These are phyloP conservation scores for Drosophila repleta DNA, from an alignment of 1,140 invertebrate genomes.

Conservation along the genomic window DNA sequence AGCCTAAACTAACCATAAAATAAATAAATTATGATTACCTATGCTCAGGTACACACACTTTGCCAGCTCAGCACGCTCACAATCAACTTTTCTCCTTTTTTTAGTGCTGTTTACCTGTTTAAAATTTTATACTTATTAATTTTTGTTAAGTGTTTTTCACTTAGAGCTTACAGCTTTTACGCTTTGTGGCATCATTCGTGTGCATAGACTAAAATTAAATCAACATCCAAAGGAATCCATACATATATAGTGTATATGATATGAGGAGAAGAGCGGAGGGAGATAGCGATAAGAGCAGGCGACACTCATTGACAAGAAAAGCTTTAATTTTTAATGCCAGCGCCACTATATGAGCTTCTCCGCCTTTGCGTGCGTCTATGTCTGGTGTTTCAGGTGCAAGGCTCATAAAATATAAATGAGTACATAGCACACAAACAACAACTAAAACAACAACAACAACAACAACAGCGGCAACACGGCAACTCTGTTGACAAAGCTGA, in stretches of 20 bases:
- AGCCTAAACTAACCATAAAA: conserved; percentile 51
- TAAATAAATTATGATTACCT: conserved; percentile 71
- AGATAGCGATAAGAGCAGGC: conserved; percentile 30
- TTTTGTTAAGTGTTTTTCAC: conserved; percentile 4
- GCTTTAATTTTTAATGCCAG: conserved; percentile 76
- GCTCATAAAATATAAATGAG: conserved; percentile 75
- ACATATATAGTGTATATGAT: conserved; percentile 18
- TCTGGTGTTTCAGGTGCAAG: conserved; percentile 67
- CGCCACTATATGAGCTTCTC: conserved; percentile 24
- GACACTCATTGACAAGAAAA: conserved; percentile 69
- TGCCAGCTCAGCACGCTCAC: conserved; percentile 31
- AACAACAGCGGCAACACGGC: conserved; percentile 38
- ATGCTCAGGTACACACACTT: conserved; percentile 18
- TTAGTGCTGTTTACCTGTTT: conserved; percentile 27
- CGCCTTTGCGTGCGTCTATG: conserved; percentile 27
- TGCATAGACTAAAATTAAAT: conserved; percentile 53
- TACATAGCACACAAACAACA: conserved; percentile 33
- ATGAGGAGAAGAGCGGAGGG: conserved; percentile 23
- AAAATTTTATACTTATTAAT: conserved; percentile 31
- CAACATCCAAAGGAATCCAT: conserved; percentile 41
- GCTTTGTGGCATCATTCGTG: neutral
- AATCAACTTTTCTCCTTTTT: neutral
- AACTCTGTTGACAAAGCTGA: conserved; percentile 49
- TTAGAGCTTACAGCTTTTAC: neutral
- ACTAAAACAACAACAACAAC: conserved; percentile 26